Percentiles rank a stretch among this genome's conserved stretches.
phyloP scores from a whole-genome alignment of 2,113 vertebrate genomes.

The Ardeotis arabs region DNA sequence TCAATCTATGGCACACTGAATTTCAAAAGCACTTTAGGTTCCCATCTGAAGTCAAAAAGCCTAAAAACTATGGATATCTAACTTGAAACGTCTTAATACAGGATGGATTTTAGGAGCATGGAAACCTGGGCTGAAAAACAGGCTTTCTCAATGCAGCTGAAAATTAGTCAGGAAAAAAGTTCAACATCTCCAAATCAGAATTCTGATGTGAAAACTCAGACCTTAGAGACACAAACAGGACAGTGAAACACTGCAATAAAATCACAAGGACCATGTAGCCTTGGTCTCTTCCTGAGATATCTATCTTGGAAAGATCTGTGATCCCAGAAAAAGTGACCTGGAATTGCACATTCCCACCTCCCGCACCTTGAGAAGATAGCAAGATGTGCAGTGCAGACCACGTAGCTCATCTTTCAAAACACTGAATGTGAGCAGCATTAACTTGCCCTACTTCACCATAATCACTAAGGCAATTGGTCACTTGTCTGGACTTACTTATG shows the following conservation, averaged over 20 bases:
- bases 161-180: not conserved
- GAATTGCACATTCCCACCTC: not conserved
- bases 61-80: not conserved
- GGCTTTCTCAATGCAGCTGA: not conserved
- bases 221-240: not conserved
- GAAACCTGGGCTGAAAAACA: not conserved
- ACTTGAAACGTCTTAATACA: not conserved
- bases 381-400: not conserved
- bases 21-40: not conserved
- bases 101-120: not conserved
- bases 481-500: not conserved
- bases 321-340: not conserved
- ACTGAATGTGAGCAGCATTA: not conserved
- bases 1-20: not conserved
- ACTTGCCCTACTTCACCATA: not conserved
- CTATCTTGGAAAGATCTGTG: not conserved
- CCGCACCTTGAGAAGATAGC: not conserved
- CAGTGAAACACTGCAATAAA: not conserved
- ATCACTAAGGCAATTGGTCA: not conserved
- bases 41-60: not conserved
- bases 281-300: not conserved
- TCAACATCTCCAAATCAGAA: not conserved
- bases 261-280: not conserved
- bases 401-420: not conserved
- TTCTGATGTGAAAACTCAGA: not conserved